A percentile compares a stretch with the other conserved stretches of the same genome.
Evolutionary conservation across 2,797 vertebrate genomes (phyloP).

Genomic region (Phalloptychus januarius): DNA sequence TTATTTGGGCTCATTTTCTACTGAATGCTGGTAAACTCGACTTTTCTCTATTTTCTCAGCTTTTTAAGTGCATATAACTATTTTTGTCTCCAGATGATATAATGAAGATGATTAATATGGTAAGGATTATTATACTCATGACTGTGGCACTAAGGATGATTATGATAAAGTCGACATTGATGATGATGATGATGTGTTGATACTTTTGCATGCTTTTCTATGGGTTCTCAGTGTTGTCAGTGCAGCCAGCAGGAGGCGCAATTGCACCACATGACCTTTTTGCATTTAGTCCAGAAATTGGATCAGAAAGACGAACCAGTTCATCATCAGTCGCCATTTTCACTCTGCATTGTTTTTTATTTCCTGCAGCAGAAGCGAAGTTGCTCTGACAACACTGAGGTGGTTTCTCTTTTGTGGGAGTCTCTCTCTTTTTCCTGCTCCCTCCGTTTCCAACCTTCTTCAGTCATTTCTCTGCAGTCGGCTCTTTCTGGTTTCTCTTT

Average conservation of each 20-base stretch:
- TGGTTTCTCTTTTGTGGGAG: slow-evolving; percentile 48
- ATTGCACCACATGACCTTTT: slow-evolving; percentile 24
- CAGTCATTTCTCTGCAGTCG: slow-evolving; percentile 67
- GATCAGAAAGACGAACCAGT: not conserved
- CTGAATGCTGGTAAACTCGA: slow-evolving; percentile 79
- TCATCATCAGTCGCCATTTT: slow-evolving; percentile 13
- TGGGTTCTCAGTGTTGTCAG: slow-evolving; percentile 72
- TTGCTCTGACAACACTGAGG: slow-evolving; percentile 74
- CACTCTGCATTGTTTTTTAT: slow-evolving; percentile 17
- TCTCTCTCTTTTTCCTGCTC: slow-evolving; percentile 56
- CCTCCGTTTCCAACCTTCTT: slow-evolving; percentile 50
- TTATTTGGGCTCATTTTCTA: slow-evolving; percentile 75
- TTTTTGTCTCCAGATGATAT: slow-evolving; percentile 80
- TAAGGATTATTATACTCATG: slow-evolving; percentile 54
- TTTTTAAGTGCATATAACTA: slow-evolving; percentile 80
- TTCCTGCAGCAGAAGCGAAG: slow-evolving; percentile 42
- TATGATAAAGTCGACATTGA: slow-evolving; percentile 39
- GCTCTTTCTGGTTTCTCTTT: slow-evolving; percentile 67
- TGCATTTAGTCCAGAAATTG: slow-evolving; percentile 2
- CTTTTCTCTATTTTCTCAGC: slow-evolving; percentile 79
- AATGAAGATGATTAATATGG: slow-evolving; percentile 55
- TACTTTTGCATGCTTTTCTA: slow-evolving; percentile 76
- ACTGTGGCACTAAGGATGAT: slow-evolving; percentile 57
- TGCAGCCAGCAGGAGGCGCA: slow-evolving; percentile 70
- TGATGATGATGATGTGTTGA: slow-evolving; percentile 50